Base-by-base conservation (phyloP, 2,113 vertebrate species). In the Sebastes schlegelii region DNA sequence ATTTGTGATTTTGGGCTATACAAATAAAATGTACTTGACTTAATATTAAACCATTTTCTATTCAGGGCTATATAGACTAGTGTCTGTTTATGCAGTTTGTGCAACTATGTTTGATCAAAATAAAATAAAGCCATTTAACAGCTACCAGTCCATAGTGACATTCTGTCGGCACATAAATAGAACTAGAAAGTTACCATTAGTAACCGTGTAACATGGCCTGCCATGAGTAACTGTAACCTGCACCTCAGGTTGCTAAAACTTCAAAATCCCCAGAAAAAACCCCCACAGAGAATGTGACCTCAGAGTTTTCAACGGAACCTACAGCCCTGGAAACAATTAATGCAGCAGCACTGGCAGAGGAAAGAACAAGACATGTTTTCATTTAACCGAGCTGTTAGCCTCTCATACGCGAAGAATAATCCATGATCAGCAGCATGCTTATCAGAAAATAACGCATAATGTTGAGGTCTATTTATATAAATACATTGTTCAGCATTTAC, bases 301-400 rank as follows among this genome's bases (percentile, higher is more conserved):
- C 55, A 45, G 55, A 12, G 45, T 74, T 51, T 46, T 80, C 58
- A 74, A 21, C 65, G 19, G 52, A 60, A 23, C 70, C 52, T 65
- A 17, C 23, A 74, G 63, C 54, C 57, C 72, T 75, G 80, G 72
- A 69, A 75, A 62, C 72, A 68, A 75, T 82, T 61, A 75, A 75
- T 75, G 71, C 57, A 68, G 72, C 80, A 69, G 40, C 43, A 6
- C 70, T 74, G 79, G 54, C 43, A 74, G 52, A 26, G 16, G 19
- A 74, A 43, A 48, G 64, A 68, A 70, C 66, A 63, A 46, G 64
- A 12, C 42, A 43, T 57, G 43, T 42, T 75, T 52, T 62, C 46
- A 46, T 54, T 75, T 34, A 52, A 68, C 16, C 12, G 14, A 65
- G 51, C 40, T 64, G 40, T 72, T 60, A 8, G 51, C n/a, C 48